Evolutionary conservation across 2,797 vertebrate genomes (phyloP), one percentile per base, ranked within the genome.

Genomic region (Oophaga sylvatica): DNA sequence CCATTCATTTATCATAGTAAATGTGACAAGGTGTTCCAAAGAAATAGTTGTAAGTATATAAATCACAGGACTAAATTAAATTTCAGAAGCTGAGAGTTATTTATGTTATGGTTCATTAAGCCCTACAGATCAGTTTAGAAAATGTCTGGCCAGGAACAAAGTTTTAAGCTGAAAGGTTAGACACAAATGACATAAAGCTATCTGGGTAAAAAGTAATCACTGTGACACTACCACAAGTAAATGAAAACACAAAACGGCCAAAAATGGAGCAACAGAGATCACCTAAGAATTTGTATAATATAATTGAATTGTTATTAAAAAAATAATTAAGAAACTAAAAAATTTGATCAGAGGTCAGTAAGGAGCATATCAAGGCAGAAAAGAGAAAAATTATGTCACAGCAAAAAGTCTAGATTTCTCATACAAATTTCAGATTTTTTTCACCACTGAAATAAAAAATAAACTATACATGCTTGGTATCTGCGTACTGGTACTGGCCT

Each of bases 31-130:
- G 19, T 12, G 22, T 75, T 48, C 20, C 41, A 48, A 45, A 75
- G 41, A 45, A 65, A 81, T 67, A 81, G 35, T 81, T 48, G 41
- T 81, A 19, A 65, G 62, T 48, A 41, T 67, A 81, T 81, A 48
- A 81, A 67, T 81, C 35, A 20, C 20, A 41, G 11, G 60, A 81
- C 41, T 13, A 81, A 65, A 65, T 81, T 81, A 81, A 48, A 81
- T 65, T 81, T 41, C 60, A 81, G 22, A 65, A 81, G 80, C 60
- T 65, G 35, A 81, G 60, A 45, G 22, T 11, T 48, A 45, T 75
- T 75, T 75, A 73, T 41, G 35, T 11, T 73, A 73, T 31, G 68
- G 70, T 73, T 73, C 70, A 73, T 45, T 73, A 73, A 73, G 31
- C 11, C 17, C 16, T 73, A 45, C 2, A 45, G 31, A 41, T 4